Percentiles rank a stretch among this genome's conserved stretches.
These are phyloP conservation scores for Centroberyx gerrardi DNA, from an alignment of 2,797 vertebrate species.

Conservation along the genomic window DNA sequence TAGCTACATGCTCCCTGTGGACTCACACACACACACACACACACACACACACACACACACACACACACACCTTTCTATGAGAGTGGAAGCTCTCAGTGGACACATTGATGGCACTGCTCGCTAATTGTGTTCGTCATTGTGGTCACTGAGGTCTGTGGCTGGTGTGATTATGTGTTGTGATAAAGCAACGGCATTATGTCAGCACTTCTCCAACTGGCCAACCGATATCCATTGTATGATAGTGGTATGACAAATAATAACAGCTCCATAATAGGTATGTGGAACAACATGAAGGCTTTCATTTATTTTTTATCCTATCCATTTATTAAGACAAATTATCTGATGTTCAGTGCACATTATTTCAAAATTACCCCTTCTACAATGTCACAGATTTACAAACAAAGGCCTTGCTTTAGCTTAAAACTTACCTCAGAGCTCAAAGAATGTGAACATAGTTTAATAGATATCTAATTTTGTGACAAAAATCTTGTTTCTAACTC, in stretches of 20 bases:
- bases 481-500: neutral
- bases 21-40: slow-evolving; percentile 23
- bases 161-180: slow-evolving; percentile 46
- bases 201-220: neutral
- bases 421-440: neutral
- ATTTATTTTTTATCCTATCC: neutral
- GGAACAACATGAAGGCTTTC: neutral
- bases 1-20: slow-evolving; percentile 36
- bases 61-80: slow-evolving; percentile 15
- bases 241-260: slow-evolving; percentile 11
- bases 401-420: neutral
- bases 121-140: slow-evolving; percentile 47
- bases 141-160: slow-evolving; percentile 29
- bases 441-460: neutral
- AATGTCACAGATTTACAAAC: neutral
- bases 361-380: neutral
- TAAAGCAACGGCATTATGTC: slow-evolving; percentile 22
- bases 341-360: neutral
- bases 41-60: slow-evolving; percentile 11
- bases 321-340: neutral
- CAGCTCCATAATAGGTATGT: neutral
- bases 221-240: neutral
- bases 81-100: slow-evolving; percentile 33
- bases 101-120: slow-evolving; percentile 39
- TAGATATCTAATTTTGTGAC: neutral